Percentiles rank a stretch among this genome's conserved stretches.
These are phyloP conservation scores for Philaenus spumarius DNA, from an alignment of 1,140 invertebrate species.

Conservation along the genomic window DNA sequence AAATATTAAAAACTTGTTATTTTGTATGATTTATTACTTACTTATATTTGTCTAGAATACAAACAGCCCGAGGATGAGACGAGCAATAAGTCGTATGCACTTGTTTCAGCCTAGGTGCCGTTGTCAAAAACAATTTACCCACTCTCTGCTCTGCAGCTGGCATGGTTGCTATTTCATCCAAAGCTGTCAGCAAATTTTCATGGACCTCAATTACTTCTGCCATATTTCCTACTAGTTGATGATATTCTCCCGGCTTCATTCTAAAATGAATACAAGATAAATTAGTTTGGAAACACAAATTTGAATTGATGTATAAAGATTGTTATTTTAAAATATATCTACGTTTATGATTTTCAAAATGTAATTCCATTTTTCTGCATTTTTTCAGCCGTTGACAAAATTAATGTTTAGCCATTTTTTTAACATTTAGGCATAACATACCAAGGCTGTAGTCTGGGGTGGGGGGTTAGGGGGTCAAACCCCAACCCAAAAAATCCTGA, in stretches of 20 bases:
- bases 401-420: no score
- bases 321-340: no score
- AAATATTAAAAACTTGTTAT: no score
- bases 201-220: constrained; percentile 78
- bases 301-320: no score
- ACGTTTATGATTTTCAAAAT: not conserved
- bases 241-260: constrained; percentile 76
- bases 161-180: constrained; percentile 67
- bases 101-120: constrained; percentile 77
- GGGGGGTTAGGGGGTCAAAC: no score
- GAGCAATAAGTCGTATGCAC: constrained; percentile 84
- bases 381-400: no score
- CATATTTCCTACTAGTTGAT: constrained; percentile 80
- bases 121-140: constrained; percentile 83
- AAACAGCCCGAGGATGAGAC: constrained; percentile 87
- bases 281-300: no score
- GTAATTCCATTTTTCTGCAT: not conserved
- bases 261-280: constrained; percentile 48
- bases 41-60: constrained; percentile 85
- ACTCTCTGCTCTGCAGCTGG: constrained; percentile 71
- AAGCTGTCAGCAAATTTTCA: constrained; percentile 63
- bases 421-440: no score
- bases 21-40: constrained; percentile 44
- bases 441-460: no score
- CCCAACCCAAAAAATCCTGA: no score